phyloP scores from a whole-genome alignment of 2,888 invertebrate species.

The Clivina fossor region DNA sequence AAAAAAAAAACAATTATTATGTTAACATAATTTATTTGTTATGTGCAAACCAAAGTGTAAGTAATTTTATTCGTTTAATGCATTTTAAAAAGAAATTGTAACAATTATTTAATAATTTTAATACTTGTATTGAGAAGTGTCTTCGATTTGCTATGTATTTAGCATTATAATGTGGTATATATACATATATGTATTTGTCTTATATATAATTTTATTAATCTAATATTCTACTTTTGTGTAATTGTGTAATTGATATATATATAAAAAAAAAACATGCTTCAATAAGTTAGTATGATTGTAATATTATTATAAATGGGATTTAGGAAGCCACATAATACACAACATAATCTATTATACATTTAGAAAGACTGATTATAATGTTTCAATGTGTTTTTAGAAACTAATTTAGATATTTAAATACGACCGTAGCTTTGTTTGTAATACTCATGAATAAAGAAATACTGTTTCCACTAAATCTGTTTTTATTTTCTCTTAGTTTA shows the following conservation, averaged over 20 bases:
- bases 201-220: not conserved
- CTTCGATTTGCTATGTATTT: too few relatives aligned
- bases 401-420: conserved; percentile 5
- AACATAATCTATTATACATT: conserved; percentile 15
- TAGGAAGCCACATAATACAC: conserved; percentile 11
- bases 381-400: conserved; percentile 20
- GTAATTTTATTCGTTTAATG: too few relatives aligned
- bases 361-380: conserved; percentile 31
- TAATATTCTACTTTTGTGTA: conserved; percentile 18
- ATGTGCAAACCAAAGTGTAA: too few relatives aligned
- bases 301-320: conserved; percentile 14
- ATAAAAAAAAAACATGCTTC: conserved; percentile 11
- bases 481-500: not conserved
- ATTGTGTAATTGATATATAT: conserved; percentile 11
- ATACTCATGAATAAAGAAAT: conserved; percentile 9
- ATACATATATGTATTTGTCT: not conserved
- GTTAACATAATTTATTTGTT: too few relatives aligned
- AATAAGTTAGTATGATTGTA: conserved; percentile 4
- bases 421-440: conserved; percentile 19
- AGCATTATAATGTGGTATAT: too few relatives aligned
- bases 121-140: too few relatives aligned
- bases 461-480: not conserved
- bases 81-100: too few relatives aligned
- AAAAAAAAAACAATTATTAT: too few relatives aligned
- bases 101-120: too few relatives aligned